These are phyloP conservation scores for Luscinia megarhynchos DNA, from an alignment of 2,797 vertebrate species.

Conservation along the genomic window DNA sequence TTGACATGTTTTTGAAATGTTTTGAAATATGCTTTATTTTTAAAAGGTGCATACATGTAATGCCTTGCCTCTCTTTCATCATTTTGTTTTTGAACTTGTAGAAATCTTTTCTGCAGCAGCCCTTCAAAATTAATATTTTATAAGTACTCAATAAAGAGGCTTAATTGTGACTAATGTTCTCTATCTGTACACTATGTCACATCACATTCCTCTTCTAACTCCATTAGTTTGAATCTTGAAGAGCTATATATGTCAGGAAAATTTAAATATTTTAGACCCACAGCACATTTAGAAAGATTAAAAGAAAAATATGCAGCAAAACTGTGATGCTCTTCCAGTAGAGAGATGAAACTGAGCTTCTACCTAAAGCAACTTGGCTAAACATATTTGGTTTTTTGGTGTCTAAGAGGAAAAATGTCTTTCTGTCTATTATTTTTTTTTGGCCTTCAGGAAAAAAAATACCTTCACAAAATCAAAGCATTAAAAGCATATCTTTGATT, in stretches of 20 bases:
- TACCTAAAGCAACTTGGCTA: neutral
- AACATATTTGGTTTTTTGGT: neutral
- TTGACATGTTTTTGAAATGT: neutral
- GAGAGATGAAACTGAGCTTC: neutral
- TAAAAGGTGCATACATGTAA: neutral
- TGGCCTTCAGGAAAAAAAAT: neutral
- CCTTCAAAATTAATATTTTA: conserved; percentile 11
- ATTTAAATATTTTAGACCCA: neutral
- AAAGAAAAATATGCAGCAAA: neutral
- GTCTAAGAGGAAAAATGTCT: neutral
- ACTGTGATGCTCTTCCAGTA: neutral
- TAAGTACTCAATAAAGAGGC: neutral
- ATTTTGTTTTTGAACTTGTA: neutral
- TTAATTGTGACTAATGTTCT: conserved; percentile 33
- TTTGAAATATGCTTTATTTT: neutral
- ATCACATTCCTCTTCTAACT: neutral
- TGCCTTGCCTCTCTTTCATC: neutral
- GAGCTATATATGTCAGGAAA: neutral
- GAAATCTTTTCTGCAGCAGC: neutral
- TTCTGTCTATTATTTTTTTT: neutral
- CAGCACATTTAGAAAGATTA: neutral
- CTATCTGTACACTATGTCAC: neutral
- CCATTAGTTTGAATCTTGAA: neutral
- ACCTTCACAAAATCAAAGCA: neutral
- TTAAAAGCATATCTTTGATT: neutral